Evolutionary conservation across 1,140 invertebrate species (phyloP), one percentile per base, ranked within the genome.

Genomic region (Megathymus violae): DNA sequence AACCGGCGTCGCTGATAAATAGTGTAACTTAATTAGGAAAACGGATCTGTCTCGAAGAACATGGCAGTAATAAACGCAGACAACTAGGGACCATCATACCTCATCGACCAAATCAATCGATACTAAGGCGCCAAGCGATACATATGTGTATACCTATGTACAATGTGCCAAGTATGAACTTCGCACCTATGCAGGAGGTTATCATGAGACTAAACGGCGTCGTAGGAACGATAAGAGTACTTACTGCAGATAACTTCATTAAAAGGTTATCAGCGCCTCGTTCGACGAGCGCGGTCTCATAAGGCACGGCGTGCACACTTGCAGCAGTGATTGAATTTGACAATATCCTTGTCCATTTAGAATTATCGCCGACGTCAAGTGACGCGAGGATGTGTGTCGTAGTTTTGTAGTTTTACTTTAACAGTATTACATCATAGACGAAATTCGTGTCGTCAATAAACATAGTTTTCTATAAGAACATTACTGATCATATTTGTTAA

Each of bases 231-330:
- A 54, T 14, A 40, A 36, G 38, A 27, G 36, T 54, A 54, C 17
- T 41, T 54, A 54, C 14, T 19, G 38, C 34, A 38, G 50, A 52
- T 52, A 52, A 52, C 50, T 34, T 52, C 36, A 52, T 40, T 52
- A 11, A 40, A 52, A 34, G 50, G 36, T 52, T 17, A 52, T 52
- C 50, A 52, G 16, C n/a, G 50, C 7, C 36, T 34, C 34, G 19
- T 5, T 52, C 34, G 36, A 4, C 4, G 16, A 51, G 31, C 34
- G 19, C 19, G 19, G 19, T 22, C 19, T 38, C 47, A 13, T 13
- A 48, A 48, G 22, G 13, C 7, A n/a, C n/a, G n/a, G n/a, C 36
- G 27, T 15, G 4, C 22, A 14, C 36, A 52, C 34, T 52, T 52
- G 34, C 34, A 52, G 17, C 31, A 3, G 4, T n/a, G n/a, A 52